Percentiles rank a stretch among this genome's conserved stretches.
Evolutionary conservation across 2,888 invertebrate genomes (phyloP).

Genomic region (Nephrocerus scutellatus): DNA sequence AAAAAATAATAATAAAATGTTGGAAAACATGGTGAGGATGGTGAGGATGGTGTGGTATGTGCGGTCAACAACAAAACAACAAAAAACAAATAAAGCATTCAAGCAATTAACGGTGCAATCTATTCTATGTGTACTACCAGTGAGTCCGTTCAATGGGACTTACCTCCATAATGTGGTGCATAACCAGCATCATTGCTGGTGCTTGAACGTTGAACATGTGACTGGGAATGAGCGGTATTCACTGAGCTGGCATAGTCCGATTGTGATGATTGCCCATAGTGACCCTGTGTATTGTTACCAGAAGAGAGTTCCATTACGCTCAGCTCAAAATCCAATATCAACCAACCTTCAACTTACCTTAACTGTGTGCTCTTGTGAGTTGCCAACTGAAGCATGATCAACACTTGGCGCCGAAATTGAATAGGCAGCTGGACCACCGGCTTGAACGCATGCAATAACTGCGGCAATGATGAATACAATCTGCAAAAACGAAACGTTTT

Average conservation of each 20-base stretch:
- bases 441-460: slow-evolving; percentile 39
- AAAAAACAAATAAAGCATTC: too few species aligned
- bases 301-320: slow-evolving; percentile 4
- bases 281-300: slow-evolving; percentile 30
- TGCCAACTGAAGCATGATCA: slow-evolving; percentile 45
- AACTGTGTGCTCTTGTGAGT: slow-evolving; percentile 46
- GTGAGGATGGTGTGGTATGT: background rate
- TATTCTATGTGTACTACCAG: too few species aligned
- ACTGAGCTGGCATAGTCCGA: slow-evolving; percentile 47
- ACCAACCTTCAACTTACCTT: slow-evolving; percentile 21
- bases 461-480: slow-evolving; percentile 40
- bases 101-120: too few species aligned
- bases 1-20: slow-evolving; percentile 11
- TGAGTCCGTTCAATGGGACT: too few species aligned
- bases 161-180: slow-evolving; percentile 34
- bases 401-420: slow-evolving; percentile 45
- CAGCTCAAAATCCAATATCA: background rate
- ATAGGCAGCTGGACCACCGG: slow-evolving; percentile 47
- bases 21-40: slow-evolving; percentile 1
- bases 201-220: slow-evolving; percentile 45
- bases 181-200: slow-evolving; percentile 44
- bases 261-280: slow-evolving; percentile 45
- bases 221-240: slow-evolving; percentile 46
- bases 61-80: too few species aligned
- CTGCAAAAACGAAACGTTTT: slow-evolving; percentile 21